Evolutionary conservation across 2,797 vertebrate species (phyloP).

Genomic region (Melanotaenia trifasciata): DNA sequence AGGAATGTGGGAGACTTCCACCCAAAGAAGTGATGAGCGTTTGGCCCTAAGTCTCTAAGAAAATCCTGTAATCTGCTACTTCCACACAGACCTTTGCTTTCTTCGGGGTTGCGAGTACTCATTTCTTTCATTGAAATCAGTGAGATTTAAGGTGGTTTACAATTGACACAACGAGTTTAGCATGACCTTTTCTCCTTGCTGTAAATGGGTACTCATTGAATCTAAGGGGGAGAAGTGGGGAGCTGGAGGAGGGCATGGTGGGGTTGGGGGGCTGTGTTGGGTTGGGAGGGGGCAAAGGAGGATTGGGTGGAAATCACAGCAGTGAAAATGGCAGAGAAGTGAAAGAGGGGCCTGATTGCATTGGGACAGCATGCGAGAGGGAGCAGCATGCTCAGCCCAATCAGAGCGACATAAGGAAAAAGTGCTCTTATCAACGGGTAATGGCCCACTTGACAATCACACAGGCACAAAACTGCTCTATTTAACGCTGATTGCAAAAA

Average conservation of each 20-base stretch:
- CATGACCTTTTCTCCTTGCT: constrained; percentile 82
- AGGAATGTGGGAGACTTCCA: constrained; percentile 12
- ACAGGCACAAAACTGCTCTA: constrained; percentile 95
- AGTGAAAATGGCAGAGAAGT: constrained; percentile 85
- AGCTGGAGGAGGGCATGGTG: not conserved
- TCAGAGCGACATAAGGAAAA: constrained; percentile 87
- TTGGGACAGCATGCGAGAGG: constrained; percentile 84
- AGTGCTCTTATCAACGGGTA: constrained; percentile 94
- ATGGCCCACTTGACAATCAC: constrained; percentile 99
- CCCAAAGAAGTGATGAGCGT: constrained; percentile 8
- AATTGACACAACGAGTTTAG: constrained; percentile 81
- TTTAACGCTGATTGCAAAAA: constrained; percentile 98
- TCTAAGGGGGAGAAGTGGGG: constrained; percentile 61
- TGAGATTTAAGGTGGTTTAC: constrained; percentile 77
- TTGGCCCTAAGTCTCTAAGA: constrained; percentile 37
- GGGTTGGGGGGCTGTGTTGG: constrained; percentile 20
- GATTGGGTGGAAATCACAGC: constrained; percentile 83
- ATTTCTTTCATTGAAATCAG: constrained; percentile 83
- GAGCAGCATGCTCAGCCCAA: constrained; percentile 89
- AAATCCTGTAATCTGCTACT: constrained; percentile 71
- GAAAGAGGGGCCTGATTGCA: constrained; percentile 93
- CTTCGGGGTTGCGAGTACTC: constrained; percentile 63
- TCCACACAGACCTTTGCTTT: constrained; percentile 72
- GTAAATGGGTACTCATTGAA: constrained; percentile 74
- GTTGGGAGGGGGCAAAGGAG: constrained; percentile 45